Conservation (phyloP, 2,888 invertebrate genomes). For the Tenthredo scrophulariae region DNA sequence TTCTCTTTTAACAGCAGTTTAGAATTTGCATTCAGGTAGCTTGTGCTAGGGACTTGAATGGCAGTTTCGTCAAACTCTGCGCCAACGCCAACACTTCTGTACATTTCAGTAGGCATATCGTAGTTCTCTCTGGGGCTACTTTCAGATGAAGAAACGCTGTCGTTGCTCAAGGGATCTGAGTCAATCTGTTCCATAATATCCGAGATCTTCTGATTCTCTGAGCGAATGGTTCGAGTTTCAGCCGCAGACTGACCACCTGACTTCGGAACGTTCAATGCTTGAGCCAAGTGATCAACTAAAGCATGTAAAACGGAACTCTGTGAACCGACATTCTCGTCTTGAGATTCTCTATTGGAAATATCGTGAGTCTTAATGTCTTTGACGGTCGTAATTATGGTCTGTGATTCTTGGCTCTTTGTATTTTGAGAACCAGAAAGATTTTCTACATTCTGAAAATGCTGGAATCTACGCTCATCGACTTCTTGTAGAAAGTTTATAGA, state of each 20-base stretch:
- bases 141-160: slow-evolving; percentile 67
- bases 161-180: slow-evolving; percentile 63
- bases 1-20: slow-evolving; percentile 37
- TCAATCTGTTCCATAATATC: slow-evolving; percentile 59
- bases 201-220: slow-evolving; percentile 39
- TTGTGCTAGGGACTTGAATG: slow-evolving; percentile 61
- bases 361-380: slow-evolving; percentile 60
- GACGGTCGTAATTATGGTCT: slow-evolving; percentile 69
- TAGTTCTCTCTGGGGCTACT: slow-evolving; percentile 68
- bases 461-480: background rate
- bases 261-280: slow-evolving; percentile 65
- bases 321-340: slow-evolving; percentile 48
- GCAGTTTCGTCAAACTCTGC: slow-evolving; percentile 71
- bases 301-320: slow-evolving; percentile 63
- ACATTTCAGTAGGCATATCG: slow-evolving; percentile 68
- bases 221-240: slow-evolving; percentile 61
- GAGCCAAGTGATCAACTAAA: slow-evolving; percentile 66
- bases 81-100: slow-evolving; percentile 74
- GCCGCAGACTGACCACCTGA: slow-evolving; percentile 62
- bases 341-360: slow-evolving; percentile 56
- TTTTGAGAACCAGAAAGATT: slow-evolving; percentile 30
- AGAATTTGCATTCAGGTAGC: slow-evolving; percentile 55
- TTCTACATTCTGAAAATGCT: background rate
- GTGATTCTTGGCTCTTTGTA: slow-evolving; percentile 69
- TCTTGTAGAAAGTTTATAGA: slow-evolving; percentile 3